Base-by-base conservation (phyloP, 2,113 vertebrate species). In the Notothenia rossii region DNA sequence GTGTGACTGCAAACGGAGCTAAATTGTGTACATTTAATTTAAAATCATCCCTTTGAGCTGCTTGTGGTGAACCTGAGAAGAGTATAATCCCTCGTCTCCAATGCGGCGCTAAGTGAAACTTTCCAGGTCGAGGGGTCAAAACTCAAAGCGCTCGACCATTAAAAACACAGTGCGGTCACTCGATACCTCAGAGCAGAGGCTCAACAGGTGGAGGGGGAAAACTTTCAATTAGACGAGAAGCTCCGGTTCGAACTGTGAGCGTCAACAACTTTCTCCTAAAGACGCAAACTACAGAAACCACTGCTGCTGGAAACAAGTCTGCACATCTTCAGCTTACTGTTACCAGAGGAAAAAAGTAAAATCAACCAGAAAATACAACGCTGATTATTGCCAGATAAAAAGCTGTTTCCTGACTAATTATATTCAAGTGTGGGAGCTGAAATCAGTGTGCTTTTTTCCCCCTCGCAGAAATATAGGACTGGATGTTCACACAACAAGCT, bases 61-160 rank as follows among this genome's bases (percentile, higher is more conserved):
- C 2, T 58, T 14, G 62, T 0, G 58, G 11, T 18, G 65, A 72
- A 73, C 61, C 14, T 0, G 58, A 53, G 66, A 20, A 20, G 50
- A 69, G 25, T 1, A 5, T 17, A n/a, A 76, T 18, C 60, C n/a
- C 18, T 18, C 33, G 50, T 68, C 70, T 63, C 40, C 58, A 6
- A 0, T 1, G 25, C 49, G 6, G 73, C 11, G 3, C 79, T 70
- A 77, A 84, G 70, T 81, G 74, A 81, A 85, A 70, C 72, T 71
- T 82, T 68, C 80, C 75, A 2, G 73, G 86, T 73, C 77, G 3
- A 25, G 5, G 79, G 82, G 82, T 83, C 72, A 51, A 40, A 64
- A 40, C 22, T 25, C 59, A 0, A 54, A 78, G 29, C 20, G 25
- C 18, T 43, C 43, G 3, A 4, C 10, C 4, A 81, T 65, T 49